Evolutionary conservation across 1,140 invertebrate species (phyloP).

Genomic region (Meloidogyne exigua): DNA sequence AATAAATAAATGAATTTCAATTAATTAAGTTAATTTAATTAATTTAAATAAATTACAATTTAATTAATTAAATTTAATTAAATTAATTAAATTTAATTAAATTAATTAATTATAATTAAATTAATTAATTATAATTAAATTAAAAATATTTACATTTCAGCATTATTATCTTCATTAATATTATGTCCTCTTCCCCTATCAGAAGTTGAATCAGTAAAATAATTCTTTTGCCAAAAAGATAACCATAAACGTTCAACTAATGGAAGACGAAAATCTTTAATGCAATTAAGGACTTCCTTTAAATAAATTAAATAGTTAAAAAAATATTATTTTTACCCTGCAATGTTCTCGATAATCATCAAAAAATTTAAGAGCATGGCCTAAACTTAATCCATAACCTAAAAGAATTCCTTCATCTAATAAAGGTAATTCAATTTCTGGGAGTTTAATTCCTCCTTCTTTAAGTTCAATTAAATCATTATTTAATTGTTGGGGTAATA

Average conservation of each 20-base stretch:
- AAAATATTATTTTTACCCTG: background rate
- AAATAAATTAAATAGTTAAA: background rate
- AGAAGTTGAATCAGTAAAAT: background rate
- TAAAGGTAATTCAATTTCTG: slow-evolving; percentile 5
- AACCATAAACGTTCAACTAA: background rate
- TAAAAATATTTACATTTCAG: slow-evolving; percentile 5
- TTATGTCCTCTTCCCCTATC: background rate
- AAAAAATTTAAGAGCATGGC: background rate
- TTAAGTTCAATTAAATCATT: background rate
- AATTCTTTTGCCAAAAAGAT: background rate
- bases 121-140: background rate
- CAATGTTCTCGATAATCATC: background rate
- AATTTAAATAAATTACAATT: slow-evolving; percentile 11
- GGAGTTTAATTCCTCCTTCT: background rate
- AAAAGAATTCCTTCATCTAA: background rate
- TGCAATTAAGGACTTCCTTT: background rate
- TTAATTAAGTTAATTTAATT: background rate
- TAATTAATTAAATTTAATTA: slow-evolving; percentile 3
- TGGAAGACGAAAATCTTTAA: background rate
- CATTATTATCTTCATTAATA: slow-evolving; percentile 2
- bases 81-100: slow-evolving; percentile 18
- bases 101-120: no score
- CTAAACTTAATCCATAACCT: background rate
- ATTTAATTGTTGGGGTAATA: background rate
- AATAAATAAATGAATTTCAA: no score